phyloP scores from a whole-genome alignment of 2,113 vertebrate genomes.

The Protobothrops flavoviridis region DNA sequence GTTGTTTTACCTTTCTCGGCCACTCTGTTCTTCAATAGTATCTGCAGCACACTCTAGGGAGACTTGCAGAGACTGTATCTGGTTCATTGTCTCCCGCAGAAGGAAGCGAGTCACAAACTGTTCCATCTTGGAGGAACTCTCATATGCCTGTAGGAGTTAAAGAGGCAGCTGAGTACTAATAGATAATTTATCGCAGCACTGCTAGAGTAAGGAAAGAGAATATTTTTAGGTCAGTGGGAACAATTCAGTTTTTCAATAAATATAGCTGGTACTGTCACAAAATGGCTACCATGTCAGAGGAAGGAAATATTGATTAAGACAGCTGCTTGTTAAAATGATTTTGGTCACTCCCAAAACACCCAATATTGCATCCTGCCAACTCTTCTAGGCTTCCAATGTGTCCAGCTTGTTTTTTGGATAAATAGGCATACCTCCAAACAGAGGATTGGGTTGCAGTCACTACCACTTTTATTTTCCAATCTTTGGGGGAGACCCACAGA shows the following conservation, averaged over 20 bases:
- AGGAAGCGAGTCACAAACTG: conserved; percentile 97
- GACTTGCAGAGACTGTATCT: conserved; percentile 89
- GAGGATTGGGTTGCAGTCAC: background rate
- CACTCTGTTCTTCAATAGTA: conserved; percentile 87
- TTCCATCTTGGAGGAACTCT: conserved; percentile 86
- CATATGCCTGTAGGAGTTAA: conserved; percentile 79
- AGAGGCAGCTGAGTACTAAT: background rate
- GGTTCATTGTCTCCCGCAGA: conserved; percentile 88
- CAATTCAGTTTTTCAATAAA: background rate
- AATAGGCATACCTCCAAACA: background rate
- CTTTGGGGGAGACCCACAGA: background rate
- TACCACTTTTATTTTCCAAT: background rate
- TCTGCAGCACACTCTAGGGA: conserved; percentile 94
- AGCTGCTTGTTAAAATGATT: background rate
- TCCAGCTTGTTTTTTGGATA: background rate
- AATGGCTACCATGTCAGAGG: background rate
- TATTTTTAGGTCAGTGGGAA: background rate
- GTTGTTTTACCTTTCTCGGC: conserved; percentile 68
- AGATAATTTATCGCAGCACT: background rate
- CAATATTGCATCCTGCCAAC: background rate
- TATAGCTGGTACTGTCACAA: background rate
- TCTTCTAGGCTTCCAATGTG: background rate
- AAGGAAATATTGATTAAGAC: background rate
- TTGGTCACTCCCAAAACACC: background rate
- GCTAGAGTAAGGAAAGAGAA: background rate